These are phyloP conservation scores for Phorcus lineatus DNA, from an alignment of 2,888 invertebrate species.

Conservation along the genomic window DNA sequence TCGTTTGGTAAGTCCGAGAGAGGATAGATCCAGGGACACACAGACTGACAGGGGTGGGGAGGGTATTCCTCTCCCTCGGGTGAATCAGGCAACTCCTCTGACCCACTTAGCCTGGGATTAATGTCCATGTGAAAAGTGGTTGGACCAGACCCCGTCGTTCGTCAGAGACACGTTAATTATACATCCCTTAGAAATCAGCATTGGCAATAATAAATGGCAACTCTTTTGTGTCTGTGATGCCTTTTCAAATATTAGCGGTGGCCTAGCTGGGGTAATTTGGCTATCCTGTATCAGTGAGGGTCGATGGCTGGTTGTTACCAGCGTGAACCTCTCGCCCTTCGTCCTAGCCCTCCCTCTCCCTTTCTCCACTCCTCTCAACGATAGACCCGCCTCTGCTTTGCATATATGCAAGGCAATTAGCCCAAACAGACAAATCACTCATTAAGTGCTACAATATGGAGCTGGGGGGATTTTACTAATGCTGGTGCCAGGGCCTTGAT, in stretches of 20 bases:
- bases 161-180: slow-evolving; percentile 32
- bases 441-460: slow-evolving; percentile 42
- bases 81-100: slow-evolving; percentile 23
- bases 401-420: slow-evolving; percentile 36
- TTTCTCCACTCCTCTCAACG: neutral
- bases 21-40: neutral
- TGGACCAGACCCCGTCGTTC: neutral
- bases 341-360: neutral
- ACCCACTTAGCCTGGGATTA: slow-evolving; percentile 27
- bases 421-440: slow-evolving; percentile 42
- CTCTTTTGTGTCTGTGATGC: slow-evolving; percentile 37
- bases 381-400: slow-evolving; percentile 24
- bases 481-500: slow-evolving; percentile 22
- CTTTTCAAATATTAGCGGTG: slow-evolving; percentile 40
- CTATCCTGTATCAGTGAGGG: neutral
- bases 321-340: neutral
- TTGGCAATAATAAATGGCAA: slow-evolving; percentile 37
- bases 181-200: slow-evolving; percentile 40
- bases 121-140: slow-evolving; percentile 33
- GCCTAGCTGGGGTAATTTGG: slow-evolving; percentile 32
- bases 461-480: slow-evolving; percentile 17
- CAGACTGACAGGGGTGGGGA: neutral
- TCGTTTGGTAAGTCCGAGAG: slow-evolving; percentile 5
- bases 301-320: neutral
- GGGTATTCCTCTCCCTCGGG: neutral